A percentile compares a stretch with the other conserved stretches of the same genome.
Conservation (phyloP, 1,140 invertebrate genomes). For the Macrosteles quadrilineatus region DNA sequence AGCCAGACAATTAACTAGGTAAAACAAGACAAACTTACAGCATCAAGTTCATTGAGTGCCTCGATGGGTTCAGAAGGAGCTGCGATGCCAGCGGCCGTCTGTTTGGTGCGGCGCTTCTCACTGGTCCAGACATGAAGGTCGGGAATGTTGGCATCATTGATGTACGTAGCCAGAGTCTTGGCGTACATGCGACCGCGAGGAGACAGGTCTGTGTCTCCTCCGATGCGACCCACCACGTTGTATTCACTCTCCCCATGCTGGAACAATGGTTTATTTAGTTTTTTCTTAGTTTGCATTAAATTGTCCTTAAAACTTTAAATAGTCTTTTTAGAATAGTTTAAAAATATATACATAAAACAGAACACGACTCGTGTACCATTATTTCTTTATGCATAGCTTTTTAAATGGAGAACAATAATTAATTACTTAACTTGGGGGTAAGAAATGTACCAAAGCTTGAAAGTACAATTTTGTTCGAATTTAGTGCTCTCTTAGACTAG, state of each 20-base stretch:
- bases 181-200: constrained; percentile 79
- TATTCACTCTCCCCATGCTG: constrained; percentile 93
- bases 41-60: constrained; percentile 88
- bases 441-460: too few relatives aligned
- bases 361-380: too few relatives aligned
- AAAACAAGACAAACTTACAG: constrained; percentile 69
- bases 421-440: too few relatives aligned
- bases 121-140: constrained; percentile 87
- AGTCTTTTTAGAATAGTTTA: constrained; percentile 5
- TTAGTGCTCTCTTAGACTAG: too few relatives aligned
- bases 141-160: constrained; percentile 61
- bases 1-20: too few relatives aligned
- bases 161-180: constrained; percentile 68
- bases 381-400: too few relatives aligned
- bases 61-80: constrained; percentile 77
- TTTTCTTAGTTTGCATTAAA: constrained; percentile 12
- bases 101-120: constrained; percentile 80
- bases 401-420: too few relatives aligned
- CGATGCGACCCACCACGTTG: constrained; percentile 88
- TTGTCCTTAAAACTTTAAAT: background rate
- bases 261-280: constrained; percentile 39
- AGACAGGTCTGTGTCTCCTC: constrained; percentile 84
- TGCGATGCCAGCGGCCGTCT: constrained; percentile 78
- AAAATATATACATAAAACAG: too few relatives aligned
- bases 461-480: too few relatives aligned